A percentile compares a stretch with the other conserved stretches of the same genome.
phyloP scores from a whole-genome alignment of 2,113 vertebrate species.

The Andinoacara biseriatus region DNA sequence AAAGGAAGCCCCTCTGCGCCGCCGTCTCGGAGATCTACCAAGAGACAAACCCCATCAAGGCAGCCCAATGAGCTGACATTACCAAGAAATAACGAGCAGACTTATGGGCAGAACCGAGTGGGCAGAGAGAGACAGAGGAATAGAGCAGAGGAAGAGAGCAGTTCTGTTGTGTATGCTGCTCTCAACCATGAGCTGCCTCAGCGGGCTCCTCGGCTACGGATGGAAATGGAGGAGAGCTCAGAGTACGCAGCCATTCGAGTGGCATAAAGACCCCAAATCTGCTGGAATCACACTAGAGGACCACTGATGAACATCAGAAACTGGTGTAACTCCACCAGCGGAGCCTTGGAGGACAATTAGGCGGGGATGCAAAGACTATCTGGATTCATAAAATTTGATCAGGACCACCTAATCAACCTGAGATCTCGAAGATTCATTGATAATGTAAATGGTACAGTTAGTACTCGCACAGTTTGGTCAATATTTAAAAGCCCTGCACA shows the following conservation, averaged over 20 bases:
- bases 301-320: not conserved
- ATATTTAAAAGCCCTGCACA: not conserved
- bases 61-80: not conserved
- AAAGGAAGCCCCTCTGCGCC: slow-evolving; percentile 23
- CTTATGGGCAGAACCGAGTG: not conserved
- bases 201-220: not conserved
- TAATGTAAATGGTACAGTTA: not conserved
- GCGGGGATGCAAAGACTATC: not conserved
- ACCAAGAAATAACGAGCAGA: not conserved
- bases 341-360: not conserved
- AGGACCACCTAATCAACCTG: not conserved
- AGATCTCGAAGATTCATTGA: not conserved
- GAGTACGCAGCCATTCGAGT: slow-evolving; percentile 77
- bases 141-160: not conserved
- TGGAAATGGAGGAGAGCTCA: slow-evolving; percentile 49
- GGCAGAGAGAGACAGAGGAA: not conserved
- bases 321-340: not conserved
- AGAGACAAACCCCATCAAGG: slow-evolving; percentile 1
- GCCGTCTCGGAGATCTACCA: not conserved
- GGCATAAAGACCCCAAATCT: not conserved
- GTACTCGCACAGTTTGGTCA: not conserved
- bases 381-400: not conserved
- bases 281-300: slow-evolving; percentile 10
- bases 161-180: slow-evolving; percentile 67
- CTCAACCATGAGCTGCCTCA: slow-evolving; percentile 60